Evolutionary conservation across 2,888 invertebrate genomes (phyloP), one percentile per base, ranked within the genome.

Genomic region (Leucoptera coffeella): DNA sequence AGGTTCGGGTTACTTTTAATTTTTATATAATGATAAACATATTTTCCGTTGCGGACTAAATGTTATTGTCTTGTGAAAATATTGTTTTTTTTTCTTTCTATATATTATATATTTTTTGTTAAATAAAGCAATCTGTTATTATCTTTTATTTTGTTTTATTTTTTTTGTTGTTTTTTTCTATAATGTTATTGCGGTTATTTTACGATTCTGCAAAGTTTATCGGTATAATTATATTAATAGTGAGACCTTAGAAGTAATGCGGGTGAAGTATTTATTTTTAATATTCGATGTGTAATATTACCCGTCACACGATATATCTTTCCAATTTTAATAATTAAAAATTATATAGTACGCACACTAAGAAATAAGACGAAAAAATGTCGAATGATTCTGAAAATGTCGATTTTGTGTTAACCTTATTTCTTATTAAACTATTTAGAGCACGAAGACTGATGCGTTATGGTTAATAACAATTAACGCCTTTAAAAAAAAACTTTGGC

Each of bases 111-210:
- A 65, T 67, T 67, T 67, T 67, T 69, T 69, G 69, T 69, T 69
- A 67, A 67, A 69, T 69, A 69, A 69, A 69, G 62, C 64, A 67
- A 65, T 60, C 59, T 65, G 69, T 69, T 69, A 69, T 67, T 65
- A 55, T 61, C 64, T 64, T 58, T 43, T 43, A 43, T 49, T 47
- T 36, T 36, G 40, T 45, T 48, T 45, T 42, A 37, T 19, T 39
- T 42, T 41, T 35, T 35, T 26, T 24, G 32, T 34, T 35, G 12
- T 30, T 29, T 34, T 22, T 32, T 17, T 17, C 6, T 17, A n/a
- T n/a, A n/a, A n/a, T n/a, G n/a, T n/a, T n/a, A 9, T 17, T 17
- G 6, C 17, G 6, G 6, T 17, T 17, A 17, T 17, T 17, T 17
- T 17, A 6, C 9, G 9, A 17, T 6, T 17, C 6, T 7, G 17